Evolutionary conservation across 2,797 vertebrate genomes (phyloP), one percentile per base, ranked within the genome.

Genomic region (Tauraco hartlaubi): DNA sequence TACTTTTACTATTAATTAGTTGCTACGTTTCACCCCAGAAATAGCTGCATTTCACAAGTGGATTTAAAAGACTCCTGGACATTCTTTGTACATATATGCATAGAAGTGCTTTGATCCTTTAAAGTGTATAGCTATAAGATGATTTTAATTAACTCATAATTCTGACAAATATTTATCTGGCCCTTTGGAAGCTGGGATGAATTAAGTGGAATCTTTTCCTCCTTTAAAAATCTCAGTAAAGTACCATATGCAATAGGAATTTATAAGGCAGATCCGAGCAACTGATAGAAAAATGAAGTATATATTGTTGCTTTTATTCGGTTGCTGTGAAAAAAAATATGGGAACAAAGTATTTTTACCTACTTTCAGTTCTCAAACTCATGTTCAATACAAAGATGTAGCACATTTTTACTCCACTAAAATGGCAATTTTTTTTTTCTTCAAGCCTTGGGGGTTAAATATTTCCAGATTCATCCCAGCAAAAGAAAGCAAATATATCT

Each of bases 401-500:
- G 14, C 44, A 80, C 15, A n/a, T 72, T 89, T 91, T 94, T 67
- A 43, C 33, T 85, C 46, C 10, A 48, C 69, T 86, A 73, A 88
- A 92, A 83, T 37, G 41, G 8, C 9, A 49, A 1, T 9, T 68
- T 51, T 86, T 89, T 64, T 90, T 67, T 72, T 75, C 15, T 94
- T 88, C 54, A 54, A 64, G 62, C 31, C 44, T 72, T 8, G 22
- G 58, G 80, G 46, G 20, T 81, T 81, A 83, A 93, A 78, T 87
- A 88, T 86, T 94, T 96, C 77, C 52, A 87, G 67, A 76, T 88
- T 88, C 59, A 90, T 84, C 88, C 69, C 25, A 73, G 19, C 35
- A 86, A 83, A 94, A 74, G 89, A 88, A 96, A 91, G 66, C 21
- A 85, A 88, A 56, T 76, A 66, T 66, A 86, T 72, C 67, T 90